phyloP scores from a whole-genome alignment of 2,888 invertebrate species.

The Lepidochrysops patricia region DNA sequence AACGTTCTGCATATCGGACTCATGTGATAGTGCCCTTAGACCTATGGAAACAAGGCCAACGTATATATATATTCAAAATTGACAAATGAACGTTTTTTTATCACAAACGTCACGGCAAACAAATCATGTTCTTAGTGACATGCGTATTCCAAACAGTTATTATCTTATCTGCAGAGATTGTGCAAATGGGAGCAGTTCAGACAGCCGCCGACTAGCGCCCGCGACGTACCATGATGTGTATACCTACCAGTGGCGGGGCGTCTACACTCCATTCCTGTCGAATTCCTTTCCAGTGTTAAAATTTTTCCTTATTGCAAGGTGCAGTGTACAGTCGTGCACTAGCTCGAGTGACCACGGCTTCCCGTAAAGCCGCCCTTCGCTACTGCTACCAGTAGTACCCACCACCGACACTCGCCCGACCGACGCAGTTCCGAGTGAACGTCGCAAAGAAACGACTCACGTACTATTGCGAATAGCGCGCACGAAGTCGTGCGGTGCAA shows the following conservation, averaged over 20 bases:
- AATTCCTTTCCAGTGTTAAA: too few relatives aligned
- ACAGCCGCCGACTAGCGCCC: constrained; percentile 35
- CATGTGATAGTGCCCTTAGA: not conserved
- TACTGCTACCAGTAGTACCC: too few relatives aligned
- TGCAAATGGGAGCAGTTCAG: constrained; percentile 65
- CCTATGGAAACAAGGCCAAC: constrained; percentile 18
- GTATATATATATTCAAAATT: constrained; percentile 24
- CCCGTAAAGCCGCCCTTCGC: too few relatives aligned
- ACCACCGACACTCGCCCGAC: constrained; percentile 57
- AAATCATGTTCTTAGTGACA: constrained; percentile 62
- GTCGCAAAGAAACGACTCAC: constrained; percentile 60
- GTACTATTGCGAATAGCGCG: constrained; percentile 69
- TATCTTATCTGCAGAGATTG: constrained; percentile 61
- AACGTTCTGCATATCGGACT: not conserved
- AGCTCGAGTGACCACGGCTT: too few relatives aligned
- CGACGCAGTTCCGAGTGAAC: constrained; percentile 65
- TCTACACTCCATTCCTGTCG: too few relatives aligned
- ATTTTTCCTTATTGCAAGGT: too few relatives aligned
- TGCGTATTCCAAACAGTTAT: constrained; percentile 55
- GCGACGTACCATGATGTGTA: constrained; percentile 39
- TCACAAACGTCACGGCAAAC: constrained; percentile 47
- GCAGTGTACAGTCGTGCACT: too few relatives aligned
- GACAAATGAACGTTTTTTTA: constrained; percentile 15
- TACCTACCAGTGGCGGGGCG: too few relatives aligned
- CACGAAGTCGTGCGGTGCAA: constrained; percentile 68